Evolutionary conservation across 2,113 vertebrate species (phyloP), one percentile per base, ranked within the genome.

Genomic region (Tachysurus fulvidraco): DNA sequence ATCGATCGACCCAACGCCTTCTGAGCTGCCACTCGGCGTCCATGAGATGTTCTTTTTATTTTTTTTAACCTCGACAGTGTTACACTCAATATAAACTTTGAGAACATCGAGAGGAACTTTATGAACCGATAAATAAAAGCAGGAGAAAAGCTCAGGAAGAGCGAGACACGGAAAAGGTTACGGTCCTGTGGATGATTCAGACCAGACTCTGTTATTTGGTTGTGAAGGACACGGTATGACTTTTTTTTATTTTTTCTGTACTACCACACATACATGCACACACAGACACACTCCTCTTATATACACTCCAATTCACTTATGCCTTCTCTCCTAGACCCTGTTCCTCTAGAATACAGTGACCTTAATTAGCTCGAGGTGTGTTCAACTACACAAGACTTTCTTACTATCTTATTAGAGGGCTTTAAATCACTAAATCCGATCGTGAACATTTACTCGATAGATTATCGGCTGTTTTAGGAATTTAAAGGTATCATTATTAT

Each of bases 1-100:
- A 93, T 93, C 93, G 97, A 99, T 85, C 96, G 94, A 88, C 94
- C 94, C 85, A 96, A 93, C 89, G 93, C 93, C 2, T 93, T 92
- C 90, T 96, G 93, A 93, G 93, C 89, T 88, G 90, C 25, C 87
- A 84, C 36, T 95, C 95, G 79, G 86, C 83, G 86, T 91, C 1
- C 5, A 71, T 12, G 36, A 91, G 59, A 91, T 60, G 73, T 30
- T 54, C 54, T 85, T 11, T 60, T 44, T 59, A 80, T 25, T 52
- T 52, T 84, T 54, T 55, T 60, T 79, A 65, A 81, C 55, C 90
- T 62, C 59, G 41, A 11, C 77, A 71, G 64, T 83, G 67, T 67
- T 83, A 69, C 62, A 50, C 11, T 59, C 77, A 76, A 5, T 41
- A 30, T 77, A 65, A 79, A 44, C 71, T 59, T 36, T 16, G 46